A percentile compares a stretch with the other conserved stretches of the same genome.
These are phyloP conservation scores for Scleropages formosus DNA, from an alignment of 2,797 vertebrate genomes.

Conservation along the genomic window DNA sequence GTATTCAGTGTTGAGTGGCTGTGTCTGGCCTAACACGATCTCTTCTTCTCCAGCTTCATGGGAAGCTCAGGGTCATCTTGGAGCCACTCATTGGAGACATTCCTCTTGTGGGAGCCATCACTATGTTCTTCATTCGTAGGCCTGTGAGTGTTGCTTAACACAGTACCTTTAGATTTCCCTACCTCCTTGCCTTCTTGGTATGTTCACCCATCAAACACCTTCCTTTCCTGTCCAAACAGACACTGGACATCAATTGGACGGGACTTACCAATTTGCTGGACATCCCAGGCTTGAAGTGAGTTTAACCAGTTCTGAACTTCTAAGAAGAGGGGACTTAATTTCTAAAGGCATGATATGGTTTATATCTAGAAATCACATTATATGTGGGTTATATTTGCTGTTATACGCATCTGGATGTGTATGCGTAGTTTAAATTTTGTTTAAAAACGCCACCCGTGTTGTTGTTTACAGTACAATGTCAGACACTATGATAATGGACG, in stretches of 20 bases:
- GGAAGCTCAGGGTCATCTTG: constrained; percentile 86
- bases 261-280: constrained; percentile 91
- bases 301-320: background rate
- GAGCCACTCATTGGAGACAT: constrained; percentile 87
- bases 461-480: constrained; percentile 73
- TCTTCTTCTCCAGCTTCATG: constrained; percentile 69
- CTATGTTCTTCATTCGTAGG: constrained; percentile 89
- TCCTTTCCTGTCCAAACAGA: constrained; percentile 55
- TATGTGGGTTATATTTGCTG: background rate
- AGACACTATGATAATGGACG: constrained; percentile 92
- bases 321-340: too few species aligned
- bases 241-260: constrained; percentile 93
- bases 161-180: constrained; percentile 4
- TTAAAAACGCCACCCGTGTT: background rate
- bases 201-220: background rate
- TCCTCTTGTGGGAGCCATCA: constrained; percentile 87
- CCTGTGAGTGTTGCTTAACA: constrained; percentile 73
- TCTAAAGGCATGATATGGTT: background rate
- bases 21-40: background rate
- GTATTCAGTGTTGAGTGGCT: background rate
- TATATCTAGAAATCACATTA: background rate
- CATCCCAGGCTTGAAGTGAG: constrained; percentile 90
- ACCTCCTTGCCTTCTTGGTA: background rate
- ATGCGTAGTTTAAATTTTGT: background rate
- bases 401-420: constrained; percentile 28